Conservation (phyloP, 2,797 vertebrate genomes). For the Mormyrops boulengeri region DNA sequence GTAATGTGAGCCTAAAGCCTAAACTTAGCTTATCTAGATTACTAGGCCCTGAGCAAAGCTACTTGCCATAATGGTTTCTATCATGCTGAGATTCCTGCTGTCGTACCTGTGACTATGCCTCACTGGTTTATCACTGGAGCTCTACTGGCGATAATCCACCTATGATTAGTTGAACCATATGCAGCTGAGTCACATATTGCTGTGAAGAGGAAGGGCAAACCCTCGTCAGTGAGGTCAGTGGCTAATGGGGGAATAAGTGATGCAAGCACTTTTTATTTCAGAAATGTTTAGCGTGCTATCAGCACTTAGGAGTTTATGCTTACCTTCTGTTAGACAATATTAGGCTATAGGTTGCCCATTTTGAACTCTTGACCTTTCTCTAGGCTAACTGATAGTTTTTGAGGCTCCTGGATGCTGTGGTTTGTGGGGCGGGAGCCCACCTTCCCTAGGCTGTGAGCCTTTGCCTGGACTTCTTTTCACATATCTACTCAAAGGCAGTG, state of each 20-base stretch:
- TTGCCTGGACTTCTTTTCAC: slow-evolving; percentile 44
- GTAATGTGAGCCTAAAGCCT: neutral
- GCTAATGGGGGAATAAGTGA: neutral
- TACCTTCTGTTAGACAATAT: neutral
- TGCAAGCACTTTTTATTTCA: neutral
- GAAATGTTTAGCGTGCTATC: neutral
- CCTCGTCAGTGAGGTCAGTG: neutral
- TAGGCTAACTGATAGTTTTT: slow-evolving; percentile 20
- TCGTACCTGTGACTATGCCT: neutral
- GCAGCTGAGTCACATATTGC: neutral
- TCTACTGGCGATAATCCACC: neutral
- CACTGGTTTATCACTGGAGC: neutral
- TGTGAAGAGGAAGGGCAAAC: neutral
- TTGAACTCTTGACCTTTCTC: slow-evolving; percentile 16
- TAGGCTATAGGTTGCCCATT: neutral
- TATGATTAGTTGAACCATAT: neutral
- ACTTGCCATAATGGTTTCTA: neutral
- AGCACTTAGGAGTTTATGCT: neutral
- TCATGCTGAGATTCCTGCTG: neutral
- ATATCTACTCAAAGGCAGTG: slow-evolving; percentile 43
- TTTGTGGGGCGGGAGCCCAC: slow-evolving; percentile 30
- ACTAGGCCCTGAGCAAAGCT: neutral
- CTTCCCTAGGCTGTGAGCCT: slow-evolving; percentile 40
- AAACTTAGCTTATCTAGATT: neutral
- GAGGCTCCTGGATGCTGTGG: slow-evolving; percentile 27